phyloP scores from a whole-genome alignment of 2,113 vertebrate species.

The Struthidea cinerea region DNA sequence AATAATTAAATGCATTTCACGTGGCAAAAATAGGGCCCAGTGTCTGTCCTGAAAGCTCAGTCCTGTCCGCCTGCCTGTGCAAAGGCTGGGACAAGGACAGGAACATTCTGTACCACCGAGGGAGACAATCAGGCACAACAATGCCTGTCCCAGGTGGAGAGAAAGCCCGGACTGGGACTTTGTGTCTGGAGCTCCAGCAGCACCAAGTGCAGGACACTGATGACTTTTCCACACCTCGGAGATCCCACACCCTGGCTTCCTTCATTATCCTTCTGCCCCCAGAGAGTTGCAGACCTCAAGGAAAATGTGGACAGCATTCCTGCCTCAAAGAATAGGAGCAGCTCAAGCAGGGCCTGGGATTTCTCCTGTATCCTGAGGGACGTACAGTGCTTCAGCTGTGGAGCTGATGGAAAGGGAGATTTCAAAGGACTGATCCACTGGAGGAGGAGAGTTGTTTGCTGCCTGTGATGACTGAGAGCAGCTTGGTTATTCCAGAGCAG shows the following conservation, averaged over 20 bases:
- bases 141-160: neutral
- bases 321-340: neutral
- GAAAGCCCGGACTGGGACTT: neutral
- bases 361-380: neutral
- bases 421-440: neutral
- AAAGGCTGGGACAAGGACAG: neutral
- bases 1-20: neutral
- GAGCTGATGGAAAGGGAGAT: neutral
- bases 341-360: neutral
- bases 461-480: neutral
- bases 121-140: neutral
- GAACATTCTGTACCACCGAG: neutral
- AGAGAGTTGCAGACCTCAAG: neutral
- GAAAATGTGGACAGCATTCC: neutral
- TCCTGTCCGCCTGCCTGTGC: neutral
- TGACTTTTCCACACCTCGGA: neutral
- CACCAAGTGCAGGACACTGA: neutral
- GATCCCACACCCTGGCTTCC: slow-evolving; percentile 21
- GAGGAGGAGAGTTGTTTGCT: neutral
- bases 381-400: neutral
- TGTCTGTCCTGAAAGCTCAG: neutral
- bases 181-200: neutral
- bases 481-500: neutral
- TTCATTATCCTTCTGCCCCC: neutral
- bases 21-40: neutral